Conservation (phyloP, 2,113 vertebrate species). For the Oncorhynchus gorbuscha region DNA sequence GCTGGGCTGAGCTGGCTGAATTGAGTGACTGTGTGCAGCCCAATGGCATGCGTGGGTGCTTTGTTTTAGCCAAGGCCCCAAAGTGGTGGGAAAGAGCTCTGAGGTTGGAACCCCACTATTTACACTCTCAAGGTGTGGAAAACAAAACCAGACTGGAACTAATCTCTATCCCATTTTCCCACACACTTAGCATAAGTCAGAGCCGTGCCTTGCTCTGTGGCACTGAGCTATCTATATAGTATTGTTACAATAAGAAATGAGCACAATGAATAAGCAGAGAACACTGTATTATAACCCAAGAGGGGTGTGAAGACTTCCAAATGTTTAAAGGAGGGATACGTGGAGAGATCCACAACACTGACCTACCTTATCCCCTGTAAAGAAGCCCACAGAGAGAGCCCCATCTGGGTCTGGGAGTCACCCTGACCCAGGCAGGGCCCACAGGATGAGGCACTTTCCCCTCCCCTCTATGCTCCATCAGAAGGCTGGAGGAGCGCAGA, state of each 20-base stretch:
- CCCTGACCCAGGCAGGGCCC: neutral
- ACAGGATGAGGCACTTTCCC: neutral
- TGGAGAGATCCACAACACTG: too few species aligned
- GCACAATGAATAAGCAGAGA: too few species aligned
- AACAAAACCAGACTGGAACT: conserved; percentile 57
- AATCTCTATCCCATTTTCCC: conserved; percentile 18
- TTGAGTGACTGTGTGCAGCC: neutral
- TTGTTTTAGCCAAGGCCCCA: neutral
- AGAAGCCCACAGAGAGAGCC: too few species aligned
- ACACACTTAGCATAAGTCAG: neutral
- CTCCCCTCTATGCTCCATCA: neutral
- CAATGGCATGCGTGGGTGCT: neutral
- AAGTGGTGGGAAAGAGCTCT: neutral
- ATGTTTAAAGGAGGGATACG: too few species aligned
- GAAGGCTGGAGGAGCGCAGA: neutral
- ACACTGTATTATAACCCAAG: too few species aligned
- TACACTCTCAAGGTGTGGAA: conserved; percentile 53
- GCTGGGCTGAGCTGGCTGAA: neutral
- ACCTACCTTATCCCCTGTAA: neutral
- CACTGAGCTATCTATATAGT: too few species aligned
- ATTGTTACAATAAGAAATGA: too few species aligned
- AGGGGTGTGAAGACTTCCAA: too few species aligned
- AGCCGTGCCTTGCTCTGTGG: too few species aligned
- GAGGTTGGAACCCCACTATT: too few species aligned
- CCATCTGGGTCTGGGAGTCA: neutral